Conservation (phyloP, 2,113 vertebrate genomes). For the Pyrgilauda ruficollis region DNA sequence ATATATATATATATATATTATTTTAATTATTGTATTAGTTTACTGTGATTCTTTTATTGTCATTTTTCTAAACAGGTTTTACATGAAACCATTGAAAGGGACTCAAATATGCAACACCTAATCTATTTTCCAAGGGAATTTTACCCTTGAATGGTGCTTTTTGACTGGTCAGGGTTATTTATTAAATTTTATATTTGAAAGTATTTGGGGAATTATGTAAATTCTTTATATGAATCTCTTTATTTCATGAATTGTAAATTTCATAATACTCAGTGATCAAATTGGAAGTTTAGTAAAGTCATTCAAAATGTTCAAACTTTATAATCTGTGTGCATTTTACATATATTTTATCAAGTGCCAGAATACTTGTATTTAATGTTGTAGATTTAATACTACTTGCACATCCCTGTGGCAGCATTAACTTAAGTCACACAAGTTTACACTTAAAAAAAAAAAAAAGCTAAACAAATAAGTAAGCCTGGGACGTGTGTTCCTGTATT, state of each 20-base stretch:
- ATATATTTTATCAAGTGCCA: conserved; percentile 68
- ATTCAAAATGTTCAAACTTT: conserved; percentile 80
- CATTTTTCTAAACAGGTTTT: conserved; percentile 77
- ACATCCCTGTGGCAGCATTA: conserved; percentile 47
- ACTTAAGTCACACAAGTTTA: conserved; percentile 19
- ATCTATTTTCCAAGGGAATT: conserved; percentile 85
- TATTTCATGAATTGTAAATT: conserved; percentile 81
- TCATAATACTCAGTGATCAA: conserved; percentile 81
- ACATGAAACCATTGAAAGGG: conserved; percentile 80
- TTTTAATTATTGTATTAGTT: conserved; percentile 73
- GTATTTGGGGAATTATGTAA: conserved; percentile 85
- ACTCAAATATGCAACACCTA: conserved; percentile 88
- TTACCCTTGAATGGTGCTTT: conserved; percentile 92
- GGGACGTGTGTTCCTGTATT: conserved; percentile 17
- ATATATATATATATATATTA: conserved; percentile 24
- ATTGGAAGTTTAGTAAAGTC: conserved; percentile 79
- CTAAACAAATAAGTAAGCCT: neutral
- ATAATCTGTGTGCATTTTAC: conserved; percentile 57
- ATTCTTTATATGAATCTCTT: conserved; percentile 87
- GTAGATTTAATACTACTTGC: conserved; percentile 37
- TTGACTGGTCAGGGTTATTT: conserved; percentile 92
- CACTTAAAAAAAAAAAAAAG: neutral
- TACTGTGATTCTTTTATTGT: conserved; percentile 78
- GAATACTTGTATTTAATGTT: conserved; percentile 60
- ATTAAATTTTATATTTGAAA: conserved; percentile 89